Evolutionary conservation across 2,113 vertebrate genomes (phyloP).

Genomic region (Alouatta palliata): DNA sequence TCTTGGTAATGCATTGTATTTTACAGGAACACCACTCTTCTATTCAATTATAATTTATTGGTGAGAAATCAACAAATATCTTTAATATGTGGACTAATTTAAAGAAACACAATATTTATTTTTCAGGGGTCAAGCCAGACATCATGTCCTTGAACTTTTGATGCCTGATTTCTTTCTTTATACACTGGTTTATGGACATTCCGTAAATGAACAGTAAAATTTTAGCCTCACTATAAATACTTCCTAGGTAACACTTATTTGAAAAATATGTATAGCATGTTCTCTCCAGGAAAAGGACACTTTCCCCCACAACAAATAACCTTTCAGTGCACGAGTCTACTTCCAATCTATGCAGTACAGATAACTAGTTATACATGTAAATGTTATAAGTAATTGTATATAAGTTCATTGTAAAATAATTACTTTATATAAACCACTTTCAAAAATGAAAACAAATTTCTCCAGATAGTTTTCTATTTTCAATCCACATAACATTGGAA

Average conservation of each 20-base stretch:
- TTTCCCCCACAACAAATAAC: background rate
- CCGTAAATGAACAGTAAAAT: constrained; percentile 49
- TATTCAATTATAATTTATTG: background rate
- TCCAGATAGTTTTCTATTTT: background rate
- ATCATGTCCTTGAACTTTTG: constrained; percentile 45
- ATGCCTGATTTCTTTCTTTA: constrained; percentile 64
- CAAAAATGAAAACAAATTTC: constrained; percentile 1
- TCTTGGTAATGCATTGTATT: background rate
- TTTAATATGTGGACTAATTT: background rate
- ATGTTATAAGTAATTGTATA: background rate
- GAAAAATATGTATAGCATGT: constrained; percentile 19
- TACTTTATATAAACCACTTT: background rate
- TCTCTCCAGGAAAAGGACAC: background rate
- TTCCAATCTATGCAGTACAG: background rate
- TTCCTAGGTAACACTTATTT: background rate
- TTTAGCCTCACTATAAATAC: background rate
- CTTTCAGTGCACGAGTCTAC: background rate
- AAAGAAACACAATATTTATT: constrained; percentile 44
- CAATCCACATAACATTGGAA: constrained; percentile 1
- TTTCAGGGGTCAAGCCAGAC: background rate
- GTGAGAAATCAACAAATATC: background rate
- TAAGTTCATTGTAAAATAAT: background rate
- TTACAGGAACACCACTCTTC: constrained; percentile 26
- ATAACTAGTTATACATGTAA: background rate
- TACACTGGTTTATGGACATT: constrained; percentile 47